Evolutionary conservation across 2,888 invertebrate genomes (phyloP).

Genomic region (Agrotis clavis): DNA sequence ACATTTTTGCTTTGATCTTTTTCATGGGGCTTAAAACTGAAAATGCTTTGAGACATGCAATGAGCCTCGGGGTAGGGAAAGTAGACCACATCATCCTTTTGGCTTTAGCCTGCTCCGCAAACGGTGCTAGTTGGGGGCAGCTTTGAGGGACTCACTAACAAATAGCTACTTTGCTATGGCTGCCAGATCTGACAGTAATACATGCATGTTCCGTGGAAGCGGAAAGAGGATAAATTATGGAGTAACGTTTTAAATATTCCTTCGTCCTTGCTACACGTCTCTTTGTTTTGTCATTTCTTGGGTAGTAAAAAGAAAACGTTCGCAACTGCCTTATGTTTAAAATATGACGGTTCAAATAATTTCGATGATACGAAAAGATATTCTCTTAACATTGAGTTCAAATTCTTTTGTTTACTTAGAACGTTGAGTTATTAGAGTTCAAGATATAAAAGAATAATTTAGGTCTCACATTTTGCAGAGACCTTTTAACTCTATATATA

Average conservation of each 20-base stretch:
- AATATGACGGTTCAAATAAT: background rate
- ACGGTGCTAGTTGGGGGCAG: slow-evolving; percentile 48
- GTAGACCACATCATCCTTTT: slow-evolving; percentile 55
- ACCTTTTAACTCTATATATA: too few relatives aligned
- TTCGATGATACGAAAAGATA: background rate
- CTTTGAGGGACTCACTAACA: slow-evolving; percentile 42
- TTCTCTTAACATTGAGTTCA: background rate
- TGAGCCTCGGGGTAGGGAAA: slow-evolving; percentile 51
- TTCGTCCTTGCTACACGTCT: background rate
- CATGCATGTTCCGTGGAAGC: slow-evolving; percentile 10
- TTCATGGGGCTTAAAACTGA: slow-evolving; percentile 29
- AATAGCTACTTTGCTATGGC: slow-evolving; percentile 35
- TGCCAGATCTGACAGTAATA: slow-evolving; percentile 20
- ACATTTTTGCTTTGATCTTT: slow-evolving; percentile 59
- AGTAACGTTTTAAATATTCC: slow-evolving; percentile 7
- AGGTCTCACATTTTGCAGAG: too few relatives aligned
- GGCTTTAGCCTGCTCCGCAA: slow-evolving; percentile 42
- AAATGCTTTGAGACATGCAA: slow-evolving; percentile 55
- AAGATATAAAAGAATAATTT: background rate
- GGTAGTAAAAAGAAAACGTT: background rate
- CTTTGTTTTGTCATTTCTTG: background rate
- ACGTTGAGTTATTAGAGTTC: background rate
- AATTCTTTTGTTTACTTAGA: background rate
- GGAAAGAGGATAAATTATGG: background rate
- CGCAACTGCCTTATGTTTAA: background rate